Base-by-base conservation (phyloP, 2,888 invertebrate species). In the Caenorhabditis sinica region DNA sequence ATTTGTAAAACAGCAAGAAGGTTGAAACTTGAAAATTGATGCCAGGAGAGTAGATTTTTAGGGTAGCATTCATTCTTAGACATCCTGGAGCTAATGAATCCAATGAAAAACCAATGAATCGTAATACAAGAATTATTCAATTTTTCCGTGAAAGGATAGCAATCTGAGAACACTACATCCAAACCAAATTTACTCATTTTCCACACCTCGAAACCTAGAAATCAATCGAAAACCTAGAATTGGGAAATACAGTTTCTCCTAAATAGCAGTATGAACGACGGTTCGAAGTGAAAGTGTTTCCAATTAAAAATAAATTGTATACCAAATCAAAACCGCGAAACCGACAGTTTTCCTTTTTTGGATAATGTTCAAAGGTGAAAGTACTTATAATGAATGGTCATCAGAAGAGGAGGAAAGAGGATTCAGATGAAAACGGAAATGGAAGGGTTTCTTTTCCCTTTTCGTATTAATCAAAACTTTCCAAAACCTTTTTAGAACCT, bases 351-450 rank as follows among this genome's bases (percentile, higher is more conserved):
- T 56, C 28, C 20, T 9, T 23, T 51, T 23, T 53, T 5, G 17
- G n/a, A 17, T 60, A 15, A 61, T 23, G 61, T 23, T 23, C 23
- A 20, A 61, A 23, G 61, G 40, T 36, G 61, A 40, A 20, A 61
- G 61, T 60, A 60, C 58, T 60, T 60, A 60, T 60, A 56, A 56
- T 56, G 28, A 56, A 56, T 25, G 58, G 58, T 30, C 58, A 60
- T 36, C 33, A 25, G 25, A 53, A 53, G 8, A 20, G 53, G 9
- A 17, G 25, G 40, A 30, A n/a, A 23, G 61, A 40, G 11, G 36
- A 61, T 36, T 23, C 33, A 8, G 17, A 15, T 30, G 28, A 17
- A 45, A 28, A 1, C 17, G 61, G 17, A 65, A 65, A 65, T 8
- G 49, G 20, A 33, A 36, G 5, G 15, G 17, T 58, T 58, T 25